phyloP scores from a whole-genome alignment of 2,113 vertebrate species.

The Uria lomvia region DNA sequence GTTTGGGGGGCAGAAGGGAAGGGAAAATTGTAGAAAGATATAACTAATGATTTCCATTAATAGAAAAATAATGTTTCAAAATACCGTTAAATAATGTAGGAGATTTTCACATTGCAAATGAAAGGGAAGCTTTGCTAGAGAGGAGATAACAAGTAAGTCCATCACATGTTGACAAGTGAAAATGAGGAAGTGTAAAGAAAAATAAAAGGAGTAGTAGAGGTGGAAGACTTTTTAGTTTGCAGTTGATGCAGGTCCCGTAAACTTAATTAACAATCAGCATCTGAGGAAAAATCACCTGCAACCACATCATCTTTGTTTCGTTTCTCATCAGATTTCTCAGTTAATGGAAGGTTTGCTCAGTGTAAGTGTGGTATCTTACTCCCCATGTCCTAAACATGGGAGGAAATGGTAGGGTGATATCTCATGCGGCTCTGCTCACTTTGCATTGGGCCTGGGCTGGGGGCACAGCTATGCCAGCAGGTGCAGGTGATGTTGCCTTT shows the following conservation, averaged over 20 bases:
- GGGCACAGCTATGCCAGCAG: neutral
- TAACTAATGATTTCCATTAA: constrained; percentile 11
- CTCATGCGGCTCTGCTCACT: neutral
- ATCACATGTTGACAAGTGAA: constrained; percentile 68
- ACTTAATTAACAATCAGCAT: constrained; percentile 63
- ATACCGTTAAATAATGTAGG: constrained; percentile 11
- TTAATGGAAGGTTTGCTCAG: neutral
- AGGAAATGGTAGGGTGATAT: neutral
- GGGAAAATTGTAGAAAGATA: neutral
- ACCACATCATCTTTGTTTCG: neutral
- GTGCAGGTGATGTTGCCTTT: neutral
- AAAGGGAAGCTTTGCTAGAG: constrained; percentile 20
- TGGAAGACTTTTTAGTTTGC: constrained; percentile 53
- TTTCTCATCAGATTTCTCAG: constrained; percentile 5
- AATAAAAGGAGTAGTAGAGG: constrained; percentile 51
- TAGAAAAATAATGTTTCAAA: constrained; percentile 42
- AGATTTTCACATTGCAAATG: constrained; percentile 57
- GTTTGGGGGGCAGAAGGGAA: neutral
- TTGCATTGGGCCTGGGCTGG: neutral
- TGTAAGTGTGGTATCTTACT: neutral
- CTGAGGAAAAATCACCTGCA: constrained; percentile 32
- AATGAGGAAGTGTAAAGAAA: constrained; percentile 63
- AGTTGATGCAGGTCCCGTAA: constrained; percentile 38
- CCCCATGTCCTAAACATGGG: neutral
- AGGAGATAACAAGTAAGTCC: constrained; percentile 54